Evolutionary conservation across 2,113 vertebrate species (phyloP).

Genomic region (Camelus bactrianus): DNA sequence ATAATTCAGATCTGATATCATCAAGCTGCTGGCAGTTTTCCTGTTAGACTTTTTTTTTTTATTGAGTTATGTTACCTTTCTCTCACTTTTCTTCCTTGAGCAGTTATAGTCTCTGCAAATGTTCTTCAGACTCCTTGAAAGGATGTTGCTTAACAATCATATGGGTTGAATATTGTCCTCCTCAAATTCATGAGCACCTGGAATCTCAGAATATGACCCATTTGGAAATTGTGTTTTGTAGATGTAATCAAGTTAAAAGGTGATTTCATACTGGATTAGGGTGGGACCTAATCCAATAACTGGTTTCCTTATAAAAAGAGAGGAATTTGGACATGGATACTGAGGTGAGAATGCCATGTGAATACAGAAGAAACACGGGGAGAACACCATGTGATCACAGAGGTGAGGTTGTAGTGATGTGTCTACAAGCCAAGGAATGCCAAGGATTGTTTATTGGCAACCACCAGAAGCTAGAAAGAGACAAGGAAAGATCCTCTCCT

Average conservation of each 20-base stretch:
- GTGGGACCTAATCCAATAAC: background rate
- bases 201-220: background rate
- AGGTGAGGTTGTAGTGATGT: background rate
- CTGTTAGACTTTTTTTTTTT: background rate
- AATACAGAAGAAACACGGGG: background rate
- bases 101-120: background rate
- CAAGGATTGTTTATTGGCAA: background rate
- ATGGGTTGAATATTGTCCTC: background rate
- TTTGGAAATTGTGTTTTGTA: background rate
- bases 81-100: background rate
- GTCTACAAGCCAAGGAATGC: background rate
- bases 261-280: background rate
- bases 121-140: conserved; percentile 16
- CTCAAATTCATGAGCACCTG: background rate
- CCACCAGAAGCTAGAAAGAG: background rate
- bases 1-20: background rate
- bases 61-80: background rate
- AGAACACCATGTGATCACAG: background rate
- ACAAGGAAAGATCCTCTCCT: background rate
- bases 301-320: background rate
- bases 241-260: conserved; percentile 8
- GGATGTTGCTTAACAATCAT: background rate
- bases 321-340: background rate
- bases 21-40: background rate
- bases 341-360: background rate